Conservation (phyloP, 2,797 vertebrate genomes). For the Bothrops alternatus region DNA sequence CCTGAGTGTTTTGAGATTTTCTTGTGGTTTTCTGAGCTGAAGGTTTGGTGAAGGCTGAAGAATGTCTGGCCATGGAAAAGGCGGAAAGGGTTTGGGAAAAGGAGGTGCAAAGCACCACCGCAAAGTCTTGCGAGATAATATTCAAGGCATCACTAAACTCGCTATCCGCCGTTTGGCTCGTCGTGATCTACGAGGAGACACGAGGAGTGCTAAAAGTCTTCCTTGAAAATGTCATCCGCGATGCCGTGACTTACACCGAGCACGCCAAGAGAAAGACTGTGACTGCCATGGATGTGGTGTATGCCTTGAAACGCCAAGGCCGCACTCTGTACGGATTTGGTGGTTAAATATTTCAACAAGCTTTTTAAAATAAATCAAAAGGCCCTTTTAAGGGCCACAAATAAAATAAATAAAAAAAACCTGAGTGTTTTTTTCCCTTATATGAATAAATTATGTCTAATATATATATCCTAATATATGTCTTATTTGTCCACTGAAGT, state of each 20-base stretch:
- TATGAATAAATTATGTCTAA: too few species aligned
- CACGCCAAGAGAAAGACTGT: constrained; percentile 31
- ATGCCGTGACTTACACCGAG: constrained; percentile 30
- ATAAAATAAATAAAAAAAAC: too few species aligned
- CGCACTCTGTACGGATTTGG: constrained; percentile 14
- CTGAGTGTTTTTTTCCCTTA: too few species aligned
- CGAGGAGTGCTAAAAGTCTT: constrained; percentile 25
- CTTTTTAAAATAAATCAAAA: neutral
- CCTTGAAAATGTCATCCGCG: constrained; percentile 21
- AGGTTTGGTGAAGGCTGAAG: accelerated
- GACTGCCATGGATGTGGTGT: constrained; percentile 23
- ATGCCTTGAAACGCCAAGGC: constrained; percentile 25
- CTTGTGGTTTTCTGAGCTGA: accelerated
- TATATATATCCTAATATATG: neutral
- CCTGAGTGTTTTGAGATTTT: too few species aligned
- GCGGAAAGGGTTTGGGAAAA: neutral
- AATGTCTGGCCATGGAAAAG: neutral
- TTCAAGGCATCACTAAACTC: constrained; percentile 23
- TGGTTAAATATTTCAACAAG: neutral
- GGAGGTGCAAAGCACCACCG: constrained; percentile 12
- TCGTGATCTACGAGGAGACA: constrained; percentile 24
- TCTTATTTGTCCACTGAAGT: neutral
- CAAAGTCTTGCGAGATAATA: constrained; percentile 12
- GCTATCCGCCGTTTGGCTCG: constrained; percentile 20
- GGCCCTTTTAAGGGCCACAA: constrained; percentile 41